A percentile compares a stretch with the other conserved stretches of the same genome.
phyloP scores from a whole-genome alignment of 2,888 invertebrate genomes.

The Saturnia pavonia region DNA sequence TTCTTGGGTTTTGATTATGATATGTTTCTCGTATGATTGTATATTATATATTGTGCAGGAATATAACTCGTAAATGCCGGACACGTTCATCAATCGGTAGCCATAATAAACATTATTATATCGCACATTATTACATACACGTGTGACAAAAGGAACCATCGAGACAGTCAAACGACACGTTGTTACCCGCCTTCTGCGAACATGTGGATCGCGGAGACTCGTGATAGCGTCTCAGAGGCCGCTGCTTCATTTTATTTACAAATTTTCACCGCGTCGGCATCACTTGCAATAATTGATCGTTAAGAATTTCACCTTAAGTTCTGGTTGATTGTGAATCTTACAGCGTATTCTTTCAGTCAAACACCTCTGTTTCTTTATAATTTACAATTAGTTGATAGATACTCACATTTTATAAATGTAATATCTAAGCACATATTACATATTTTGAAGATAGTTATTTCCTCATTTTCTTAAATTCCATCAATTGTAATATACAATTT shows the following conservation, averaged over 20 bases:
- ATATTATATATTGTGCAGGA: not conserved
- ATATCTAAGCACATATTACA: too few relatives aligned
- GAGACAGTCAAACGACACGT: conserved; percentile 50
- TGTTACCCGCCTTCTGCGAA: conserved; percentile 47
- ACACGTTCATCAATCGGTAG: not conserved
- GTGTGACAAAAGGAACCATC: conserved; percentile 28
- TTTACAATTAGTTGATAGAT: too few relatives aligned
- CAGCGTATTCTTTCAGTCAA: not conserved
- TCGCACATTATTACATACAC: conserved; percentile 21
- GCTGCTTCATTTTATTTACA: conserved; percentile 17
- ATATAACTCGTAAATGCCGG: not conserved
- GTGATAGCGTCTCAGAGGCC: conserved; percentile 38
- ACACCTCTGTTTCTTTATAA: too few relatives aligned
- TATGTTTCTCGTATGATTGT: too few relatives aligned
- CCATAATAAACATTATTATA: conserved; percentile 7
- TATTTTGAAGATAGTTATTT: too few relatives aligned
- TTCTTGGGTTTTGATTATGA: too few relatives aligned
- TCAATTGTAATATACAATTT: too few relatives aligned
- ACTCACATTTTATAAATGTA: too few relatives aligned
- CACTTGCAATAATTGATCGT: not conserved
- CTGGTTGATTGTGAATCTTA: not conserved
- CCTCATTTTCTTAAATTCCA: too few relatives aligned
- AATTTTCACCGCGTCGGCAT: conserved; percentile 12
- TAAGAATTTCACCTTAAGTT: not conserved
- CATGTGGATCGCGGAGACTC: conserved; percentile 28